Base-by-base conservation (phyloP, 2,888 invertebrate genomes). In the Oxytorus armatus region DNA sequence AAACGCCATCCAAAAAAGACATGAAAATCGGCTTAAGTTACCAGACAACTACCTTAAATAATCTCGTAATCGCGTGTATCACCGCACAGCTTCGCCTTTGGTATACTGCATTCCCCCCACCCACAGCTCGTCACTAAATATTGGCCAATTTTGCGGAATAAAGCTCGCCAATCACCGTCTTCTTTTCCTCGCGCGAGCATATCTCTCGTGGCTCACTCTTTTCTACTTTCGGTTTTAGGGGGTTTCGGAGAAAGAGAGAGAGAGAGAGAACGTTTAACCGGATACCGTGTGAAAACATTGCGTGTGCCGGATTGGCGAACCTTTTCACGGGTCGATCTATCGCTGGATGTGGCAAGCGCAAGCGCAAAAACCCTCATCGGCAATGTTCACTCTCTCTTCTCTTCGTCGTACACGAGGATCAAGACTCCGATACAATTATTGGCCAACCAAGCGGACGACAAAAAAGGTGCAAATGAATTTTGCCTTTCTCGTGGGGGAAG, bases 301-400 rank as follows among this genome's bases (percentile, higher is more conserved):
- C 74, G 78, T 79, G 74, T 61, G 82, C 77, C 77, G 76, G 82
- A 84, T 83, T 89, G 88, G 87, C 78, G 61, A 79, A 82, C 78
- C 85, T 88, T 90, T 89, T 90, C 89, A 88, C 89, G 88, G 90
- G 90, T 90, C 90, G 90, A 90, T 90, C 86, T 87, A 82, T 84
- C 85, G 86, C 86, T 86, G 85, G 79, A 83, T 63, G 70, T 80
- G 47, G 53, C 75, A 68, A 70, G 85, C 88, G 88, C 88, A 85
- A 75, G 86, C 87, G 88, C 84, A 65, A n/a, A 66, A n/a, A 55
- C 29, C 55, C 55, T 63, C 61, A 61, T 33, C 53, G 44, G 16
- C 36, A 44, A 69, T 29, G 39, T 23, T 42, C 57, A 33, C 10
- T 10, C 21, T 51, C 66, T 61, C 14, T 44, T 18, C 47, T 0